Base-by-base conservation (phyloP, 2,888 invertebrate species). In the Chrysolina haemoptera region DNA sequence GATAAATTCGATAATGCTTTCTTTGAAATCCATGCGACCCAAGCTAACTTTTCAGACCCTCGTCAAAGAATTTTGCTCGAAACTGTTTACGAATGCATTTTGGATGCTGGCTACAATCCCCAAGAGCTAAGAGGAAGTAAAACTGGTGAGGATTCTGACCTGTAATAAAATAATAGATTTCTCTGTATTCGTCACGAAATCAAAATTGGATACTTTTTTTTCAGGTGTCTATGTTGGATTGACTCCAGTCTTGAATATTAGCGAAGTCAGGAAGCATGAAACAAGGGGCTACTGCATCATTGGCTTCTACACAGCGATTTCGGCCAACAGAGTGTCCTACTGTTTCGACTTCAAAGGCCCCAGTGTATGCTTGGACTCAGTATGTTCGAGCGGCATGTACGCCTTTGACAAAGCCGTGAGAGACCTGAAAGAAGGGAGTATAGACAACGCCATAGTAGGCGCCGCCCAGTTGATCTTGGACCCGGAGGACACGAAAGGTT, bases 381-480 rank as follows among this genome's bases (percentile, higher is more conserved):
- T 76, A 6, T 83, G 83, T 63, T 81, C 82, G 0, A 78, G 78
- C 41, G 76, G 79, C 20, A 62, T 82, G 9, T 79, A 76, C 62
- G 80, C 80, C 48, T 72, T 82, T 1, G 68, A 72, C 8, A 73
- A 78, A 53, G 82, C 82, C 6, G 64, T 79, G 0, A 67, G 66
- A 18, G 73, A 66, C 6, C 50, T 79, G 12, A 71, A 75, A 43
- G 41, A 48, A 1, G 76, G 78, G 35, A 75, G 70, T 18, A 71
- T 75, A 16, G 75, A 78, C 9, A 62, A 20, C 41, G 79, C 79
- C 1, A 73, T 79, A 22, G 79, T 79, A 6, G 96, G 94, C 1
- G 59, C 22, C 14, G 16, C 59, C 16, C 20, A 43, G 5, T 20
- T 64, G 10, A 22, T 18, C n/a, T 20, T 59, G 10, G 18, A 59